Evolutionary conservation across 2,888 invertebrate species (phyloP), one percentile per base, ranked within the genome.

Genomic region (Sylvicola cinctus): DNA sequence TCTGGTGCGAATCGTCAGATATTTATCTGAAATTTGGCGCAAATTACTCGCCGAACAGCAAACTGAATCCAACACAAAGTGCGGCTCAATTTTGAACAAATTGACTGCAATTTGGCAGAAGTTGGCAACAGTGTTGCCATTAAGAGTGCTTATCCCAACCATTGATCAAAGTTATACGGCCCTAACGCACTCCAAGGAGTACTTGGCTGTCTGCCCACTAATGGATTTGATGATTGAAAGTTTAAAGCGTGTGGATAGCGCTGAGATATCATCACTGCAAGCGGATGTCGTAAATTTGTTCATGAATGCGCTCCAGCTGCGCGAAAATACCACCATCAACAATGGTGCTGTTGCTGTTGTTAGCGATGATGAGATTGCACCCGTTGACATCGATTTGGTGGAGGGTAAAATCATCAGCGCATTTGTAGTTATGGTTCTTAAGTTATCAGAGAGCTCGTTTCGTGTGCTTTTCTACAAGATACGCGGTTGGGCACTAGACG

Each of bases 401-500:
- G 91, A 93, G 58, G 66, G 66, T 12, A 66, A 73, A 46, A 69
- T 84, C 0, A 69, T 85, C 2, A 70, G 76, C 42, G 73, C 84
- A 0, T 58, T 91, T n/a, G 74, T 80, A 2, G 64, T 71, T 32
- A 65, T 90, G 45, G 74, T 88, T 16, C 58, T 93, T 33, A 90
- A 90, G 55, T 59, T 93, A 17, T 88, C 88, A 0, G 93, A 93
- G 54, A 72, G 74, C 2, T 74, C 74, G 28, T 95, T 95, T 57
- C 69, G 83, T 40, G 88, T 91, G 1, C 66, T 93, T 45, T 88
- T 85, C 55, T 75, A 77, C 46, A 74, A 76, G 60, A 63, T 91
- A 12, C 85, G 76, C 51, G 80, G 83, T 48, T 93, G 91, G 91
- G 83, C 87, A 0, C 65, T 71, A 29, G 63, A 73, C 42, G 57